Evolutionary conservation across 2,888 invertebrate genomes (phyloP), one percentile per base, ranked within the genome.

Genomic region (Pristionchus mayeri): DNA sequence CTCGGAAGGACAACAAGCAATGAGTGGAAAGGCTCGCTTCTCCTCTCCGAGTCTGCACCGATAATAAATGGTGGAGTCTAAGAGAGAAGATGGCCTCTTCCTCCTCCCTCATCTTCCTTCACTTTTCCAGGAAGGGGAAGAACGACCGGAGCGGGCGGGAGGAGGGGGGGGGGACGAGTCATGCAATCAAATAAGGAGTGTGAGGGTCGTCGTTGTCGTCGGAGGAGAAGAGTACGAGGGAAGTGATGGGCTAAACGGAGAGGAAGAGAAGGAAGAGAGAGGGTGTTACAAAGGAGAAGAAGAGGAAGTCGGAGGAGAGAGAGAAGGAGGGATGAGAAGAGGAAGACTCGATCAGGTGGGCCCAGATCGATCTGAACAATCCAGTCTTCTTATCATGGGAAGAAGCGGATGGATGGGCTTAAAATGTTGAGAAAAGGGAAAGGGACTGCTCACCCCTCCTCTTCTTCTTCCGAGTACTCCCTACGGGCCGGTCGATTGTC

Each of bases 161-260:
- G 7, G 44, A 44, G 7, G 13, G 21, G 54, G 4, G 21, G 54
- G 13, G 54, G 44, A 9, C 54, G 71, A 71, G 71, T 71, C 71
- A 71, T 71, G 71, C 71, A 71, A 71, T 71, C 71, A 71, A 71
- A 71, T 71, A 71, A 71, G 71, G 40, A 71, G 71, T 71, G 71
- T 44, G 71, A 71, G 71, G 30, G 30, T 16, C 1, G 34, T 27
- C 9, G 34, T 54, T 13, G 27, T 3, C n/a, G 0, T 37, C 24
- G 54, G 34, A 40, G 30, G 76, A 76, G 48, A 24, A 30, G 40
- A 24, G 48, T 7, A 16, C 37, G 50, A 76, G 48, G 48, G 50
- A 50, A 50, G 50, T 50, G 76, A 78, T 78, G 50, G 48, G 76
- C 48, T 78, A 78, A 50, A 78, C 76, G 76, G 48, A 50, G 44